These are phyloP conservation scores for Amniataba percoides DNA, from an alignment of 2,797 vertebrate species.

Conservation along the genomic window DNA sequence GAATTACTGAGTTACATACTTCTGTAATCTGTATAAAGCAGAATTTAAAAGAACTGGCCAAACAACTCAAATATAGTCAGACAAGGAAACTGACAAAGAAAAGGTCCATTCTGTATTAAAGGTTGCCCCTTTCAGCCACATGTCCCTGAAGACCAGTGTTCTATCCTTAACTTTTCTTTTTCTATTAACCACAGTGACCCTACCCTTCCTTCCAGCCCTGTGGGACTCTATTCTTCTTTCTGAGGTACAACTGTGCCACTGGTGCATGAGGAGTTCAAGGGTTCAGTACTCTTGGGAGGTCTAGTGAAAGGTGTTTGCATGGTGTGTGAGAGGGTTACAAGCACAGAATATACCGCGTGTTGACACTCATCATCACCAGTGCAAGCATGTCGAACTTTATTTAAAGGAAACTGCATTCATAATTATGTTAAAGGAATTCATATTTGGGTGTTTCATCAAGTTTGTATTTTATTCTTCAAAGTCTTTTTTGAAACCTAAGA, in stretches of 20 bases:
- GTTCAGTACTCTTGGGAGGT: conserved; percentile 20
- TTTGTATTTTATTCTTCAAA: not conserved
- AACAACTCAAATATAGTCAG: not conserved
- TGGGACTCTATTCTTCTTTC: conserved; percentile 42
- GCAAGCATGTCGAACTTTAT: not conserved
- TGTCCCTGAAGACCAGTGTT: conserved; percentile 21
- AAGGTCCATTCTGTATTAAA: not conserved
- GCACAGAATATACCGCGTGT: not conserved
- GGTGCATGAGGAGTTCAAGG: conserved; percentile 3
- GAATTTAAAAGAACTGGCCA: not conserved
- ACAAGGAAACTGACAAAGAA: conserved; percentile 22
- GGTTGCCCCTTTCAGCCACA: not conserved
- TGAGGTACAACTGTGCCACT: conserved; percentile 27
- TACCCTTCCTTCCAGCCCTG: conserved; percentile 56
- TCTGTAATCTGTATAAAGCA: not conserved
- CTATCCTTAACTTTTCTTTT: conserved; percentile 36
- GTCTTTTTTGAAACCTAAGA: not conserved
- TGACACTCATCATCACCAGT: not conserved
- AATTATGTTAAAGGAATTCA: not conserved
- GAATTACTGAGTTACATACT: no score
- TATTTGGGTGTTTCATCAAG: not conserved
- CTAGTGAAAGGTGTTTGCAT: not conserved
- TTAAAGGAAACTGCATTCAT: not conserved
- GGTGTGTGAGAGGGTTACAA: not conserved
- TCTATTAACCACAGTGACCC: conserved; percentile 46